Percentiles rank a stretch among this genome's conserved stretches.
Evolutionary conservation across 2,797 vertebrate species (phyloP).

Genomic region (Anas acuta): DNA sequence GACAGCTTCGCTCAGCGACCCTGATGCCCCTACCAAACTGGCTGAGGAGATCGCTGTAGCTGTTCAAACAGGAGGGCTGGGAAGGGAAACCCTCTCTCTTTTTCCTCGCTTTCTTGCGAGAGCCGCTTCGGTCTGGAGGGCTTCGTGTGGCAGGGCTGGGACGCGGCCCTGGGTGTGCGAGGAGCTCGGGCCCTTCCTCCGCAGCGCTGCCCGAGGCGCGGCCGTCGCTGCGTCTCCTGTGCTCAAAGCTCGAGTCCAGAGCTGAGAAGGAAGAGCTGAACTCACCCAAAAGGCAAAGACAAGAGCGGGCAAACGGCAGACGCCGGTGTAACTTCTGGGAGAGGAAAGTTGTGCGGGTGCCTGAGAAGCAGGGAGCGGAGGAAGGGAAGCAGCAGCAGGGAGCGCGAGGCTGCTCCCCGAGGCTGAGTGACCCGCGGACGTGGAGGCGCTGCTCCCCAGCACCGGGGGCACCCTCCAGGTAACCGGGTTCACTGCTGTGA

Average conservation of each 20-base stretch:
- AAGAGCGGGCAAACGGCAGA: neutral
- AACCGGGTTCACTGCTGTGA: neutral
- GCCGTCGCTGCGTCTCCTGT: neutral
- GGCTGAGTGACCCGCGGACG: neutral
- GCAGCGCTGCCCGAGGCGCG: fast-evolving
- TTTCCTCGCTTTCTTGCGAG: neutral
- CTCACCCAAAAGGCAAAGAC: neutral
- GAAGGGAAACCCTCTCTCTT: neutral
- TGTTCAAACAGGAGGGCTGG: neutral
- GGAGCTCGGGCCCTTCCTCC: neutral
- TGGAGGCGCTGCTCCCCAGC: neutral
- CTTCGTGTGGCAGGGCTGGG: neutral
- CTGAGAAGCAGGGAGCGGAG: neutral
- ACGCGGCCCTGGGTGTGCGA: neutral
- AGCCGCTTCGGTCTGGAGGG: neutral
- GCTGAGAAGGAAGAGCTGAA: neutral
- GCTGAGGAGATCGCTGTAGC: fast-evolving
- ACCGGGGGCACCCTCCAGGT: neutral
- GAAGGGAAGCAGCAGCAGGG: neutral
- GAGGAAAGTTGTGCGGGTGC: neutral
- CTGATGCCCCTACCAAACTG: neutral
- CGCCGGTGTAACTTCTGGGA: neutral
- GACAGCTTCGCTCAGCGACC: fast-evolving
- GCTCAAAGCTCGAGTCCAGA: neutral
- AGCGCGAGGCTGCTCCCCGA: fast-evolving